These are phyloP conservation scores for Tachystola acroxantha DNA, from an alignment of 2,888 invertebrate genomes.

Conservation along the genomic window DNA sequence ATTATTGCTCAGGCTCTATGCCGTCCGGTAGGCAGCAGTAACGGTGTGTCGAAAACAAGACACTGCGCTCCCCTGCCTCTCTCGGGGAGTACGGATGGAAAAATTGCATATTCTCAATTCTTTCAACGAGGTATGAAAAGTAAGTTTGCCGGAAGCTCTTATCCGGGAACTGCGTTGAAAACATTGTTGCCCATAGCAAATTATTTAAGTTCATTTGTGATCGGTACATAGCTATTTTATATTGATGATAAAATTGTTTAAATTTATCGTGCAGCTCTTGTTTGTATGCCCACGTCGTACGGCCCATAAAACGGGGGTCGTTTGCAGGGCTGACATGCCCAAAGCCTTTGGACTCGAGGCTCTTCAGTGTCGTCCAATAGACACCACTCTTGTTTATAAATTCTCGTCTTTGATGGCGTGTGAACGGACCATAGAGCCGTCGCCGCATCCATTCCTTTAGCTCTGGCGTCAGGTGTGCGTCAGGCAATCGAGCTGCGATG, in stretches of 20 bases:
- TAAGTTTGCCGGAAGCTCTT: slow-evolving; percentile 64
- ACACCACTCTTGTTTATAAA: slow-evolving; percentile 23
- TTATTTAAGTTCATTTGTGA: slow-evolving; percentile 48
- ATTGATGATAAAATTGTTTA: slow-evolving; percentile 32
- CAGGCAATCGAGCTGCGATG: slow-evolving; percentile 57
- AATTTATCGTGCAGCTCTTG: slow-evolving; percentile 44
- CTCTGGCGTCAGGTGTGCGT: slow-evolving; percentile 54
- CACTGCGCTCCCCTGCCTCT: slow-evolving; percentile 37
- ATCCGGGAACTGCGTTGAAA: slow-evolving; percentile 53
- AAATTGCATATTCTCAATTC: slow-evolving; percentile 42
- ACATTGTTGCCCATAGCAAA: slow-evolving; percentile 62
- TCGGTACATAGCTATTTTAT: slow-evolving; percentile 41
- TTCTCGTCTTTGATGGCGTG: slow-evolving; percentile 25
- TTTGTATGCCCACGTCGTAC: slow-evolving; percentile 50
- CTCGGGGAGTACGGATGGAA: slow-evolving; percentile 47
- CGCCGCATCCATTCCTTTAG: slow-evolving; percentile 63
- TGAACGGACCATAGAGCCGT: slow-evolving; percentile 48
- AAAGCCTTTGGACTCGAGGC: slow-evolving; percentile 30
- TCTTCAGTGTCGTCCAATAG: slow-evolving; percentile 40
- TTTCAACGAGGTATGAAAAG: slow-evolving; percentile 51
- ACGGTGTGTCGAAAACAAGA: slow-evolving; percentile 27
- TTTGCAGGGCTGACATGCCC: slow-evolving; percentile 40
- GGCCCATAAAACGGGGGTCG: slow-evolving; percentile 31
- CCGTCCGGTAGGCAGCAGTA: slow-evolving; percentile 45
- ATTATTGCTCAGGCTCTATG: slow-evolving; percentile 27